A percentile compares a stretch with the other conserved stretches of the same genome.
Evolutionary conservation across 2,797 vertebrate species (phyloP).

Genomic region (Rhynchotus rufescens): DNA sequence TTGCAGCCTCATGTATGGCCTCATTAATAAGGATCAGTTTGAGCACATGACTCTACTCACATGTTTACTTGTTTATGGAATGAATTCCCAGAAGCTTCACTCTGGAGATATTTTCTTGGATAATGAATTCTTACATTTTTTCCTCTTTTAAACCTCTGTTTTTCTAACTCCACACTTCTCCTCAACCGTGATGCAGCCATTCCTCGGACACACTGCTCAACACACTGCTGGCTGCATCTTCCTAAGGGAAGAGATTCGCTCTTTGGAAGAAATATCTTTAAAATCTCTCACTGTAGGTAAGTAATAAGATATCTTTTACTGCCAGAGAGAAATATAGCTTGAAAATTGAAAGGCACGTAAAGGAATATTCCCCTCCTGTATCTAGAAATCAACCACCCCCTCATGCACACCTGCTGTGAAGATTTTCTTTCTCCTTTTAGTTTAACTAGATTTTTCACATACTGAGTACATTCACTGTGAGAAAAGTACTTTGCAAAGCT

Average conservation of each 20-base stretch:
- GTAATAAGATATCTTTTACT: neutral
- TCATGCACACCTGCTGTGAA: neutral
- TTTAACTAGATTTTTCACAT: constrained; percentile 15
- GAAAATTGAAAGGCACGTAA: neutral
- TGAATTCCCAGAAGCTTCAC: neutral
- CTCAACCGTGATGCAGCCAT: neutral
- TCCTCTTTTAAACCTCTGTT: neutral
- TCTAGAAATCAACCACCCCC: neutral
- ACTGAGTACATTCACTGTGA: neutral
- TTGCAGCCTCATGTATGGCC: neutral
- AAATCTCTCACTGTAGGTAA: neutral
- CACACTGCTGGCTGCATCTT: neutral
- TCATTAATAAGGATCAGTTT: neutral
- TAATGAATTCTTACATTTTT: neutral
- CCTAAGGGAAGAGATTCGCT: neutral
- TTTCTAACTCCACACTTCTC: neutral
- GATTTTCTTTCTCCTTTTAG: neutral
- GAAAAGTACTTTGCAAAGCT: neutral
- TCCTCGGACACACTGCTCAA: neutral
- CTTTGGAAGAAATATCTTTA: neutral
- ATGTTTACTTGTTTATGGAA: neutral
- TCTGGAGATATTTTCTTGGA: neutral
- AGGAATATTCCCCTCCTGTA: neutral
- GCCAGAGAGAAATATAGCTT: constrained; percentile 17
- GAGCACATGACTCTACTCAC: neutral